Percentiles rank a stretch among this genome's conserved stretches.
These are phyloP conservation scores for Poecile atricapillus DNA, from an alignment of 2,113 vertebrate genomes.

Conservation along the genomic window DNA sequence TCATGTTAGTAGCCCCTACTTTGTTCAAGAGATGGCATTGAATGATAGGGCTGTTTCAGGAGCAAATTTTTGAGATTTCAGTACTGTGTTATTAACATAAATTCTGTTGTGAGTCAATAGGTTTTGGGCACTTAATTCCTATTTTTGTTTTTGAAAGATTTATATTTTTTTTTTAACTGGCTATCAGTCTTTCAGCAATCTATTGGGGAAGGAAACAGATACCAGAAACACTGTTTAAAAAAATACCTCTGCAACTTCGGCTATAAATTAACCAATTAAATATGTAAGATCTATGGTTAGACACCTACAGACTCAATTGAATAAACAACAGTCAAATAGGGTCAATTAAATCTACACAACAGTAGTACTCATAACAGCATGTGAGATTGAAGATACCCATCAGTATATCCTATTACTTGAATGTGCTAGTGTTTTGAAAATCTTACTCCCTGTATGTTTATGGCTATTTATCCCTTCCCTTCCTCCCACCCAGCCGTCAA, in stretches of 20 bases:
- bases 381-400: conserved; percentile 7
- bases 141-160: background rate
- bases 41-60: background rate
- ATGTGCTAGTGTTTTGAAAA: conserved; percentile 3
- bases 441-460: conserved; percentile 18
- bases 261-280: conserved; percentile 24
- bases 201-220: background rate
- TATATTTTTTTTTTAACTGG: background rate
- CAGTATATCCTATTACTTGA: background rate
- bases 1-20: background rate
- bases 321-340: conserved; percentile 18
- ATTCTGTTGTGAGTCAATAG: background rate
- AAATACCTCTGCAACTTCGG: background rate
- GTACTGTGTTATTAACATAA: background rate
- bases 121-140: background rate
- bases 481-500: background rate
- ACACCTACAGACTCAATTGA: conserved; percentile 16
- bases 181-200: background rate
- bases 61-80: background rate
- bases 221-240: background rate
- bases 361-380: background rate
- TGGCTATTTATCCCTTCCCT: background rate
- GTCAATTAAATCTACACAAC: conserved; percentile 21
- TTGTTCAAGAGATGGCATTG: background rate
- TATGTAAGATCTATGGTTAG: background rate